Conservation (phyloP, 1,140 invertebrate genomes). For the Homalodisca vitripennis region DNA sequence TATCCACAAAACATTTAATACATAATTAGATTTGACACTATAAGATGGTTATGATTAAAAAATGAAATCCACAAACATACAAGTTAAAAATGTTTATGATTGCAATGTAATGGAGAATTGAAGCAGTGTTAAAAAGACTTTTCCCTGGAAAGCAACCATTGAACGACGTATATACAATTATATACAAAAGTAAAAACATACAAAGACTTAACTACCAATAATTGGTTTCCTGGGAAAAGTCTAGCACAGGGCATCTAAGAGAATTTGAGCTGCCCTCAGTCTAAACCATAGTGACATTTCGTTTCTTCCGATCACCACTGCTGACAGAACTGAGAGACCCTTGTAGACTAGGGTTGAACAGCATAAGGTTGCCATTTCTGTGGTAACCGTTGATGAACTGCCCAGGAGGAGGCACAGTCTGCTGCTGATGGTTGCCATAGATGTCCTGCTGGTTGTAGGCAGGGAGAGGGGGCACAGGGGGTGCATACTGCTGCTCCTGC, state of each 20-base stretch:
- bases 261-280: slow-evolving; percentile 10
- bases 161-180: slow-evolving; percentile 5
- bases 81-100: too few relatives aligned
- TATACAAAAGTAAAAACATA: slow-evolving; percentile 23
- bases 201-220: slow-evolving; percentile 11
- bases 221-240: not conserved
- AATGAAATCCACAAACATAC: too few relatives aligned
- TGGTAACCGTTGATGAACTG: slow-evolving; percentile 48
- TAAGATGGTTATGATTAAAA: too few relatives aligned
- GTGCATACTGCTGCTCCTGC: slow-evolving; percentile 37
- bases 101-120: too few relatives aligned
- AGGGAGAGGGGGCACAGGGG: slow-evolving; percentile 41
- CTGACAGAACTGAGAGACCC: slow-evolving; percentile 56
- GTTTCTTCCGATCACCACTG: slow-evolving; percentile 53
- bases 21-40: too few relatives aligned
- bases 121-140: not conserved
- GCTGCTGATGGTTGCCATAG: slow-evolving; percentile 41
- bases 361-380: slow-evolving; percentile 46
- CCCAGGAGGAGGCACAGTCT: slow-evolving; percentile 41
- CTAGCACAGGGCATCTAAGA: slow-evolving; percentile 2
- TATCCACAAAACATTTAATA: too few relatives aligned
- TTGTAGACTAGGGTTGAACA: slow-evolving; percentile 54
- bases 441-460: slow-evolving; percentile 37
- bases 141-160: slow-evolving; percentile 15
- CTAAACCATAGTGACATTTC: slow-evolving; percentile 59